Evolutionary conservation across 2,113 vertebrate genomes (phyloP).

Genomic region (Odocoileus virginianus): DNA sequence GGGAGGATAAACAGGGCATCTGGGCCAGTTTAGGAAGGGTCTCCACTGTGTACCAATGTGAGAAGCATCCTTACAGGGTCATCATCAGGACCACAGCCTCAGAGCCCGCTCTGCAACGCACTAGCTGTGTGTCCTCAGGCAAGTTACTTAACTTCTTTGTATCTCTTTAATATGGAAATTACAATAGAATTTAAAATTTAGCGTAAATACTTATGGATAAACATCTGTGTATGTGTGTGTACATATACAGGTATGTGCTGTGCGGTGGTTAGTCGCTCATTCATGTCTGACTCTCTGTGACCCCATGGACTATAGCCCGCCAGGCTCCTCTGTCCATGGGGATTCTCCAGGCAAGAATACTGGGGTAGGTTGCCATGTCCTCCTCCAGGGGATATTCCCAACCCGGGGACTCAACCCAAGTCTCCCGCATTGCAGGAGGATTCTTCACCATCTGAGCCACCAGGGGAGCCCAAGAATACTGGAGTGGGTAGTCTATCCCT

Average conservation of each 20-base stretch:
- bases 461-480: neutral
- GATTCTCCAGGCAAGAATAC: neutral
- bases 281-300: neutral
- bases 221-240: neutral
- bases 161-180: conserved; percentile 10
- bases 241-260: neutral
- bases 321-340: neutral
- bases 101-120: neutral
- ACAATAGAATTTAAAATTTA: neutral
- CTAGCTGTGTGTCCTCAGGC: neutral
- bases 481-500: neutral
- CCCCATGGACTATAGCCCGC: neutral
- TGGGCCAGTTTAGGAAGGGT: neutral
- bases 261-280: neutral
- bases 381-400: neutral
- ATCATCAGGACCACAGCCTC: neutral
- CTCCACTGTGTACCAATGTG: neutral
- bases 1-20: neutral
- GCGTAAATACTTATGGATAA: neutral
- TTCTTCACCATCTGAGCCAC: neutral
- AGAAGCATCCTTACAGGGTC: neutral
- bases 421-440: neutral
- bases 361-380: neutral
- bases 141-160: neutral
- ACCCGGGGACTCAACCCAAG: neutral